Base-by-base conservation (phyloP, 1,140 invertebrate species). In the Vanessa tameamea region DNA sequence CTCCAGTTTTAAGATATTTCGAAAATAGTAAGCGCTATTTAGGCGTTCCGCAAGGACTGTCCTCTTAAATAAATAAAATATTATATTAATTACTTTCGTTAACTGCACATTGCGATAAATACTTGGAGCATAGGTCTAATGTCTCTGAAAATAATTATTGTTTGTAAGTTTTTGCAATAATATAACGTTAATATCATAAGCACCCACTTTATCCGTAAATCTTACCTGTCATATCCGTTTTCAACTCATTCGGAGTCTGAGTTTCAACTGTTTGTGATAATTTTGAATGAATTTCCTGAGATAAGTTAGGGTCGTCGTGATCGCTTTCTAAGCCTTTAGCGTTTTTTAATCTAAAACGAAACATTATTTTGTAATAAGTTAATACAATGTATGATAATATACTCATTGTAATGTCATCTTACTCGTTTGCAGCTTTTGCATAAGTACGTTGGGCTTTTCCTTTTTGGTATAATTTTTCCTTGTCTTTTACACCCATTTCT, bases 291-390 rank as follows among this genome's bases (percentile, higher is more conserved):
- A 89, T 85, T 63, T 76, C 81, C 75, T 87, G 82, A 16, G 87
- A 85, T 23, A 89, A 68, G 67, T 86, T 86, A 3, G 87, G 87
- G 72, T 91, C 87, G 63, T 89, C 89, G 55, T 88, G 84, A 66
- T 87, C 84, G 16, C 67, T 82, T 65, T 87, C 86, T 15, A 91
- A 74, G 20, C 84, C 84, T 61, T 78, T 83, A 26, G 89, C 80
- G 7, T 81, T 73, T 65, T 86, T 82, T 59, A 90, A 81, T 59
- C 88, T 90, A 64, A 23, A 72, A 78, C 14, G 70, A 13, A 50
- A 48, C 2, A 8, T 3, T 6, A 50, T 64, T 47, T 67, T 57
- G 48, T 64, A 53, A 50, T 47, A 47, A 55, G 9, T 31, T 57
- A 5, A 69, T 48, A 65, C 16, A 11, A n/a, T n/a, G 6, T 23